Evolutionary conservation across 2,113 vertebrate genomes (phyloP).

Genomic region (Deroptyus accipitrinus): DNA sequence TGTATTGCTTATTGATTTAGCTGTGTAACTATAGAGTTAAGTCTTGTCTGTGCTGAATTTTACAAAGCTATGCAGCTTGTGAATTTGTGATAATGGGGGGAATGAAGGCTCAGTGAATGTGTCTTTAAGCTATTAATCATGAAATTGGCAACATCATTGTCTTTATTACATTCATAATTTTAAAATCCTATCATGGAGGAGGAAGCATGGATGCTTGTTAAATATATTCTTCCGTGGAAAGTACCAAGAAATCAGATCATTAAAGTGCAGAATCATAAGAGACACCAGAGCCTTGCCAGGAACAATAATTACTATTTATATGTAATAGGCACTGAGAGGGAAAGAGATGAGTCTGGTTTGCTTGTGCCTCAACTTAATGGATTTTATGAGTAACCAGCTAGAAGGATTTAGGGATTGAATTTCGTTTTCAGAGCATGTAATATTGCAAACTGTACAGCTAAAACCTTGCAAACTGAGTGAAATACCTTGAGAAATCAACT

Average conservation of each 20-base stretch:
- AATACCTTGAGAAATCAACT: conserved; percentile 73
- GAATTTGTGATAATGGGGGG: conserved; percentile 50
- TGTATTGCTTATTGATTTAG: conserved; percentile 1
- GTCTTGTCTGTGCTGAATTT: conserved; percentile 4
- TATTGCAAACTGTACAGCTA: conserved; percentile 39
- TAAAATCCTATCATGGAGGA: conserved; percentile 63
- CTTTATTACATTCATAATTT: conserved; percentile 70
- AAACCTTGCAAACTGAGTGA: conserved; percentile 29
- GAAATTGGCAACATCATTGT: conserved; percentile 60
- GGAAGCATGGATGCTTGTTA: conserved; percentile 61
- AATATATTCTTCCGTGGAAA: conserved; percentile 58
- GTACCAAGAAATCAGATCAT: conserved; percentile 61
- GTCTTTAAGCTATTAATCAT: conserved; percentile 61
- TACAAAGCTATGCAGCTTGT: conserved; percentile 26
- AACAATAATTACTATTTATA: conserved; percentile 69
- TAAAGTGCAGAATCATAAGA: conserved; percentile 61
- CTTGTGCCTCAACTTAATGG: conserved; percentile 58
- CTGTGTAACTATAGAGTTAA: conserved; percentile 41
- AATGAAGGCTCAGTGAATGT: conserved; percentile 46
- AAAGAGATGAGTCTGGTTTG: conserved; percentile 53
- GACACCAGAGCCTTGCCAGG: conserved; percentile 57
- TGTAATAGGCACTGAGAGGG: conserved; percentile 54
- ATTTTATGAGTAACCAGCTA: conserved; percentile 55
- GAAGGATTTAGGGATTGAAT: conserved; percentile 59
- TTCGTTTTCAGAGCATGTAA: conserved; percentile 55